These are phyloP conservation scores for Lichenostomus cassidix DNA, from an alignment of 2,113 vertebrate genomes.

Conservation along the genomic window DNA sequence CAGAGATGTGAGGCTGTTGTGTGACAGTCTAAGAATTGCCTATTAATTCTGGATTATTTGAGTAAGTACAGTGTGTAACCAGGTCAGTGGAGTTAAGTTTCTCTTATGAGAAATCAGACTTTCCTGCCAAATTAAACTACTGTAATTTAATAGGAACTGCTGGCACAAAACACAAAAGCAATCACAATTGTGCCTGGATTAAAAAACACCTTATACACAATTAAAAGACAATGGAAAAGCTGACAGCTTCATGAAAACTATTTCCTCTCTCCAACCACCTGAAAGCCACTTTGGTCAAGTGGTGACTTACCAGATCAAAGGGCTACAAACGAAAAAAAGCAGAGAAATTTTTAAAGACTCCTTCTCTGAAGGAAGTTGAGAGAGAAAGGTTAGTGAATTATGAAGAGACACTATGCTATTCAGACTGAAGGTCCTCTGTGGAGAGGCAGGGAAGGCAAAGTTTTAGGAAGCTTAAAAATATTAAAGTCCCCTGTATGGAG, in stretches of 20 bases:
- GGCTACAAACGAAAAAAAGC: background rate
- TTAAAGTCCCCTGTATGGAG: background rate
- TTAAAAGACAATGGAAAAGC: constrained; percentile 24
- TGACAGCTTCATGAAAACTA: background rate
- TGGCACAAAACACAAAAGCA: background rate
- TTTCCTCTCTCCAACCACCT: background rate
- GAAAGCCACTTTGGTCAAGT: background rate
- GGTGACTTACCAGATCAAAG: background rate
- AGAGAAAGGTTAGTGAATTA: background rate
- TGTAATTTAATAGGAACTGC: background rate
- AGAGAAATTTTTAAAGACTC: background rate
- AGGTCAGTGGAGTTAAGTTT: background rate
- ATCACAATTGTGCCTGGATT: background rate
- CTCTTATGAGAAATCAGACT: background rate
- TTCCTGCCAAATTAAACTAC: background rate
- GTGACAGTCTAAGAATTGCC: background rate
- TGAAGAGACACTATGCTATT: background rate
- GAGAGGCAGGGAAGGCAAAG: background rate
- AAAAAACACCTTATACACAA: background rate
- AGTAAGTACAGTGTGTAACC: background rate
- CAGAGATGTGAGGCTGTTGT: background rate
- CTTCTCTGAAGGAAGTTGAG: background rate
- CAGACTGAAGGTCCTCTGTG: background rate
- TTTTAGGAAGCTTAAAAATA: background rate
- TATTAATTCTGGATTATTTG: background rate